Base-by-base conservation (phyloP, 2,888 invertebrate genomes). In the Sipunculus nudus region DNA sequence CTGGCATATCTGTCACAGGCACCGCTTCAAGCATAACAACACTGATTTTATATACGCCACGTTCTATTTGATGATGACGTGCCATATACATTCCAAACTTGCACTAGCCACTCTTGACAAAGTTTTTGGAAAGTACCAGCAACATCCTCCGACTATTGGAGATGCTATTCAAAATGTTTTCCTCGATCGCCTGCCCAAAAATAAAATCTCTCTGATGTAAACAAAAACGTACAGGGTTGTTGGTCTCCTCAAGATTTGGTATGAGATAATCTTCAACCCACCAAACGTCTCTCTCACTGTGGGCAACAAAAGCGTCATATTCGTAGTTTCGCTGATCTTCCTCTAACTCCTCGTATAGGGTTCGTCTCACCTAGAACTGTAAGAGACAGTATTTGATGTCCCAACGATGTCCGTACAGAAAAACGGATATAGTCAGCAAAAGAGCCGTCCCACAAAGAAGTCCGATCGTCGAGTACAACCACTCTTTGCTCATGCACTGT, bases 241-340 rank as follows among this genome's bases (percentile, higher is more conserved):
- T 84, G n/a, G n/a, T n/a, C n/a, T 19, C 23, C 0, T 90, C 90
- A 8, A 90, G 82, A 49, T 88, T 87, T 0, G 89, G 89, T 16
- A 90, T 76, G 0, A 90, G 82, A 10, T 88, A 84, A 25, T 89
- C 87, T 49, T 89, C 75, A 2, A 90, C 88, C 89, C 90, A 90
- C 0, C 84, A 78, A 0, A 88, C 81, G 72, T 91, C 89, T 40
- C 87, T 86, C 48, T 89, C 87, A 73, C 88, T 89, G 69, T 90
- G 90, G 0, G 89, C 89, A 0, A 91, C 88, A 71, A 91, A 91
- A 0, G 89, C 88, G 63, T 90, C 90, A 71, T 89, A 91, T n/a
- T n/a, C n/a, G n/a, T n/a, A n/a, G n/a, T n/a, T n/a, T n/a, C n/a
- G n/a, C n/a, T n/a, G n/a, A n/a, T n/a, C n/a, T n/a, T n/a, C n/a